Conservation (phyloP, 2,797 vertebrate genomes). For the Manis pentadactyla region DNA sequence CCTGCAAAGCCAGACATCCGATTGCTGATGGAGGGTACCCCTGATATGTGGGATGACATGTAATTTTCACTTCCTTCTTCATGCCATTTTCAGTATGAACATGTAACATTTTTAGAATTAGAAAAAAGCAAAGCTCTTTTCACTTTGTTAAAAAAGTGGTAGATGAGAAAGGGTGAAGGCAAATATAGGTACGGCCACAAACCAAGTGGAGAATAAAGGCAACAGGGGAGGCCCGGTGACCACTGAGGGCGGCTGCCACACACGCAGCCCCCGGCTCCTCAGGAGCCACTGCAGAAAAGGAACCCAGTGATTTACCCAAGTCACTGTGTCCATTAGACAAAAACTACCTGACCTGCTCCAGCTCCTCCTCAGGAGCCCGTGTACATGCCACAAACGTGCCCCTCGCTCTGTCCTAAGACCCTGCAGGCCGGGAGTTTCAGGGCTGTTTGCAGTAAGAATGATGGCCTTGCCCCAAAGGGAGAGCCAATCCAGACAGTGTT, state of each 20-base stretch:
- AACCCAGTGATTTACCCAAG: not conserved
- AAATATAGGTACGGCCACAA: not conserved
- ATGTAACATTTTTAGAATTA: constrained; percentile 55
- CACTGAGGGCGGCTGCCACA: not conserved
- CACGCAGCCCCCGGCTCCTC: not conserved
- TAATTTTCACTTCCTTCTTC: constrained; percentile 44
- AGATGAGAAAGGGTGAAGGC: not conserved
- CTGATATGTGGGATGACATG: not conserved
- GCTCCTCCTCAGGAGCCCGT: no score
- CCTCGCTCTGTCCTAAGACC: not conserved
- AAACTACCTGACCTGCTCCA: not conserved
- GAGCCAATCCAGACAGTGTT: not conserved
- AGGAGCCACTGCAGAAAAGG: not conserved
- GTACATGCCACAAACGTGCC: not conserved
- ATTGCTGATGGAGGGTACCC: not conserved
- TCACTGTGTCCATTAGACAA: not conserved
- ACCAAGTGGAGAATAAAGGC: not conserved
- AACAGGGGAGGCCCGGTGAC: not conserved
- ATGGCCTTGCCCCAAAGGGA: not conserved
- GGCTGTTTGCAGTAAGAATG: not conserved
- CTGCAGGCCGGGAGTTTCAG: not conserved
- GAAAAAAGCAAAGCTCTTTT: constrained; percentile 57
- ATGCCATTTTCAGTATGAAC: not conserved
- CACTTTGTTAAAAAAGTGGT: not conserved
- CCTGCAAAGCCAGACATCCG: not conserved